Evolutionary conservation across 2,113 vertebrate genomes (phyloP), one percentile per base, ranked within the genome.

Genomic region (Tachycineta bicolor): DNA sequence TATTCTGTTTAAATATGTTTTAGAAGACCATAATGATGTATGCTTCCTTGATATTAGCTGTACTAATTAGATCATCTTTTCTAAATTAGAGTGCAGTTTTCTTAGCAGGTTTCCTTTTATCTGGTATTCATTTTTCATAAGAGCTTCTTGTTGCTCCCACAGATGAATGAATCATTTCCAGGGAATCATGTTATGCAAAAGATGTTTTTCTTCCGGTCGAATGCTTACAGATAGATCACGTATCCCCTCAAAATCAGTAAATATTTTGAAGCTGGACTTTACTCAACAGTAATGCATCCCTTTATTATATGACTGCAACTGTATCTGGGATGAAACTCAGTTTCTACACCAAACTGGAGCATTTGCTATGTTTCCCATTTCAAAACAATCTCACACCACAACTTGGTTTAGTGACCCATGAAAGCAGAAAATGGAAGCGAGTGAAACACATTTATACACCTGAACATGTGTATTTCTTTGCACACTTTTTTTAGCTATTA

Each of bases 51-150:
- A 74, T 96, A 97, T 96, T 96, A 97, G 93, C 93, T 92, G 83
- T 92, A 90, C 93, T 96, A 97, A 96, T 96, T 81, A 95, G 92
- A 96, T 97, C 88, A 96, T 93, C 50, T 93, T 95, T 95, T 94
- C 92, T 92, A 96, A 96, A 96, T 97, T 95, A 96, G 90, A 90
- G 92, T 43, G 93, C 93, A 91, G 88, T 87, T 96, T 97, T 96
- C 94, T 95, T 92, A 92, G 96, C 93, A 96, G 96, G 90, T 97
- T 96, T 93, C 93, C 96, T 96, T 97, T 97, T 92, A 96, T 96
- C 92, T 96, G 90, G 49, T 84, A 64, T 64, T 93, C 88, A 90
- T 97, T 97, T 96, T 92, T 94, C 88, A 90, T 68, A 93, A 89
- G 71, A 90, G 71, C 56, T 95, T 81, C 92, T 53, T 78, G 83